Base-by-base conservation (phyloP, 2,797 vertebrate species). In the Forpus xanthops region DNA sequence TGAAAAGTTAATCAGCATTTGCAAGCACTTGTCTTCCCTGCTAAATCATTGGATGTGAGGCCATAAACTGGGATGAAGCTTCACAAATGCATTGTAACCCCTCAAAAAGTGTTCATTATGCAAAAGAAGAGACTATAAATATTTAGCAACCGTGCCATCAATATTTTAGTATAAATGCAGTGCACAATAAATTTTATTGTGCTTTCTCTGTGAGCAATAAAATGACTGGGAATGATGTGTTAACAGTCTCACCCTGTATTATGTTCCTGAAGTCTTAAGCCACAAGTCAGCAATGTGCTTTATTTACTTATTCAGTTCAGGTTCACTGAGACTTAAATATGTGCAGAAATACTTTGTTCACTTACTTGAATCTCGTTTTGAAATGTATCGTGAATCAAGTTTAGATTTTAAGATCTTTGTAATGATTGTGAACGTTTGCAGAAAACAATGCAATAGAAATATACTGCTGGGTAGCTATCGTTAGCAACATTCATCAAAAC, bases 221-320 rank as follows among this genome's bases (percentile, higher is more conserved):
- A 73, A 87, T 49, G 9, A 23, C 15, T 62, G 39, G 18, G 27
- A 58, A 42, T n/a, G n/a, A 11, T 79, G 73, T 58, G 17, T 75
- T 78, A 56, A 27, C 35, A 12, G 65, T 78, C 39, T 78, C n/a
- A 49, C 7, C 20, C 62, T 37, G 18, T 30, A 5, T 76, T 76
- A 37, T 7, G 3, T 45, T 27, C 23, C 47, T 61, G 33, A 68
- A 44, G 16, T 42, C 50, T 70, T 52, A 76, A 81, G n/a, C 37
- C 9, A 62, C 17, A 24, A 5, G 9, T 27, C 15, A 49, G 53
- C 39, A 71, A 41, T 0, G 0, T 23, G 6, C 19, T 91, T 85
- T 28, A 2, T 21, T 72, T 79, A 33, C 47, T 56, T 91, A 25
- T 44, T 86, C 16, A 49, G 8, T 67, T 87, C 25, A 27, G 25